Evolutionary conservation across 2,113 vertebrate genomes (phyloP), one percentile per base, ranked within the genome.

Genomic region (Scatophagus argus): DNA sequence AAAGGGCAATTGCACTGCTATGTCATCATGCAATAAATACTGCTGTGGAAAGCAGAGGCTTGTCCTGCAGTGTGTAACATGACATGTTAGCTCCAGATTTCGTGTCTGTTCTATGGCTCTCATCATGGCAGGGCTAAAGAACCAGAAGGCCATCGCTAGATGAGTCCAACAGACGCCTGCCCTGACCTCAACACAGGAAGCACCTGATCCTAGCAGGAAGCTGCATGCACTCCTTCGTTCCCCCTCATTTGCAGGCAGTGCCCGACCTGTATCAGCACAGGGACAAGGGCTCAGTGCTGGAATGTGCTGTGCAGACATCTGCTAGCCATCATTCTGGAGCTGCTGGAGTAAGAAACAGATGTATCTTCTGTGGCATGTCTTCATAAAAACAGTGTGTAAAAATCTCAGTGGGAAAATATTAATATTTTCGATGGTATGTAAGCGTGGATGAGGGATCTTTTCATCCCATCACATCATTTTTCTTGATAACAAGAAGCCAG

Each of bases 181-280:
- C 70, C 85, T 85, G 84, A 90, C 74, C 80, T 66, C 69, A 55
- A 63, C 83, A 60, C 79, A 89, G 85, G 84, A 90, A 87, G 80
- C 89, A 86, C 87, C 86, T 87, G 91, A 89, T 70, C 59, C 69
- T 59, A 47, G 52, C 78, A 82, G 83, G 91, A 92, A 89, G 79
- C 67, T 31, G 27, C 41, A 17, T n/a, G 43, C 7, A 16, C 81
- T 64, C 72, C 81, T 55, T 62, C 25, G 69, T 88, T 86, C 60
- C 82, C 76, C 76, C 86, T 90, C 81, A 82, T 90, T 87, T 84
- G 82, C 71, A 88, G 82, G 63, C 84, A 66, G 55, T 8, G 82
- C 58, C 62, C 39, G 72, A 84, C 70, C 81, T 63, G 67, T 49
- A 70, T 74, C 65, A 44, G 75, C 10, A 31, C 21, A 69, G 71